Base-by-base conservation (phyloP, 2,797 vertebrate species). In the Phylloscopus collybita region DNA sequence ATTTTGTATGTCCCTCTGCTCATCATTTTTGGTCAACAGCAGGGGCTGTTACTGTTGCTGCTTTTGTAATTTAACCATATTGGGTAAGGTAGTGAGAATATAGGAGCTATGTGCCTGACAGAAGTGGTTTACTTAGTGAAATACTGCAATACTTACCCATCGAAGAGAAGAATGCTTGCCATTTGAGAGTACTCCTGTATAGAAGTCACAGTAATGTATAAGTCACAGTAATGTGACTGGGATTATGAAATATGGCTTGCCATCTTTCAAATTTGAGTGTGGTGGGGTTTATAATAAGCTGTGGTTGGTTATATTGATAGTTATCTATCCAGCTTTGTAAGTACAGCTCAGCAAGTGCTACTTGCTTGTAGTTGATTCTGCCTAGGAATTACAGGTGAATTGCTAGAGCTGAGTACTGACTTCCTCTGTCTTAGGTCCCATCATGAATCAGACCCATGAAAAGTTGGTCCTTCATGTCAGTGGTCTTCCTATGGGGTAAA, bases 51-150 rank as follows among this genome's bases (percentile, higher is more conserved):
- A 60, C 87, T 92, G 49, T 79, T 67, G 45, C 79, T 92, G 14
- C 57, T 86, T 56, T 44, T 72, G 88, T 95, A 66, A n/a, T 62
- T 79, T 81, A 95, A 84, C 53, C 60, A 1, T 67, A 38, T 56
- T 13, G 65, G 62, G 91, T 96, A 96, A 86, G 13, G 32, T 40
- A 30, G 44, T 36, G 66, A 88, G 81, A 93, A 81, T 76, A 80
- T 12, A n/a, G 78, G 51, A 88, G 45, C 74, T 61, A 3, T 26
- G 40, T 54, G 51, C 36, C 56, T 66, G 40, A 80, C 54, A 81
- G 89, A 81, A 81, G 70, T 47, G 60, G 36, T 82, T 89, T 88
- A 17, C 38, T 57, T 61, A 30, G 74, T 4, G 19, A 70, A 80
- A 50, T 64, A 40, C 44, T 71, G 40, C 61, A 54, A 9, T 61